Conservation (phyloP, 2,888 invertebrate species). For the Cheilosia variabilis region DNA sequence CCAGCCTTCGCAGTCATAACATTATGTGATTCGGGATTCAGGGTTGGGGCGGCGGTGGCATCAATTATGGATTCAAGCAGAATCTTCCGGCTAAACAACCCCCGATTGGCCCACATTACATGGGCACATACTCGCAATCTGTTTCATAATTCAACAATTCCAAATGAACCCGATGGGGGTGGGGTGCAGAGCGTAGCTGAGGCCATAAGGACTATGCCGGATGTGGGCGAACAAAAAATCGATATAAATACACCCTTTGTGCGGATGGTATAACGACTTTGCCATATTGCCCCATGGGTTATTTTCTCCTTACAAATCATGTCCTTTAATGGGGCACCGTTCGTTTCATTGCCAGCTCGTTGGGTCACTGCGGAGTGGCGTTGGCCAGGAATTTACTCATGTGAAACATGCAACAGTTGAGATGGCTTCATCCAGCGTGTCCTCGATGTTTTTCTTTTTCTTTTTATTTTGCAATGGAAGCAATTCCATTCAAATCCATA, state of each 20-base stretch:
- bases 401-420: conserved; percentile 57
- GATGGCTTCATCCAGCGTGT: conserved; percentile 16
- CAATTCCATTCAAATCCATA: conserved; percentile 10
- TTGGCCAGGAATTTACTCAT: neutral
- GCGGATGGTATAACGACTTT: conserved; percentile 17
- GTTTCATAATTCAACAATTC: conserved; percentile 49
- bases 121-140: conserved; percentile 20
- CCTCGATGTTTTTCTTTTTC: neutral
- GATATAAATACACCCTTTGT: conserved; percentile 42
- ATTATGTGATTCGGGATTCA: neutral
- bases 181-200: neutral
- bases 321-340: conserved; percentile 52
- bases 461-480: neutral
- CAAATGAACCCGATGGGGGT: conserved; percentile 1
- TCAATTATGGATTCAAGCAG: conserved; percentile 37
- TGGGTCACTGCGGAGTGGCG: conserved; percentile 15
- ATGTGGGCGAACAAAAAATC: conserved; percentile 39
- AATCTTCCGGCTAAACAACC: neutral
- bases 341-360: conserved; percentile 32
- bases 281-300: conserved; percentile 39
- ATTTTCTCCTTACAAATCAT: conserved; percentile 48
- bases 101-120: conserved; percentile 7
- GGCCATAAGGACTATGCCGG: neutral
- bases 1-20: conserved; percentile 11
- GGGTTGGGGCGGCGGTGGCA: neutral